Evolutionary conservation across 2,888 invertebrate species (phyloP).

Genomic region (Tipula confusa): DNA sequence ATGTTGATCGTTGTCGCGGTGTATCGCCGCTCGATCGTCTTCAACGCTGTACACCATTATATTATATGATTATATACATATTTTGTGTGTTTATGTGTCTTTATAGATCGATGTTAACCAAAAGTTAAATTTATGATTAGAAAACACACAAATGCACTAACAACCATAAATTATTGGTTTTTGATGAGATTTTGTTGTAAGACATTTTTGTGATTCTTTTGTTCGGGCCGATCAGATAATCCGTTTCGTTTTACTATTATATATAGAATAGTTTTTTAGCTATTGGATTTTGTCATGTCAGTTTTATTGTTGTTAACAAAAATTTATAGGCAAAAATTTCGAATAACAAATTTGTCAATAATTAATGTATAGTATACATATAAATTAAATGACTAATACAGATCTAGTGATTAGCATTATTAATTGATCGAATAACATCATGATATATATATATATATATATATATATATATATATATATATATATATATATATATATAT

Average conservation of each 20-base stretch:
- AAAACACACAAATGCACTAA: background rate
- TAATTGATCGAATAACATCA: background rate
- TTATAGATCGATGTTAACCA: constrained; percentile 16
- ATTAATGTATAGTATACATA: background rate
- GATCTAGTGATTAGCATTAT: background rate
- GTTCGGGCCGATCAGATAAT: background rate
- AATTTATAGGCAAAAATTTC: background rate
- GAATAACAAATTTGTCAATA: background rate
- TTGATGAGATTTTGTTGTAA: background rate
- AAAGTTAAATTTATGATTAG: background rate
- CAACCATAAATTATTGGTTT: constrained; percentile 1
- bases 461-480: no score
- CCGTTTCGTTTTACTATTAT: background rate
- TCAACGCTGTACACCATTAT: background rate
- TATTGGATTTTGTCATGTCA: background rate
- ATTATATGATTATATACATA: no score
- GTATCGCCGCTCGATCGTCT: no score
- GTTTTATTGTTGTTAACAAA: background rate
- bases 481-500: no score
- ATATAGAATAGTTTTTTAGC: background rate
- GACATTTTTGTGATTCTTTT: background rate
- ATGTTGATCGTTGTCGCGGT: background rate
- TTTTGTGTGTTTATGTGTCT: background rate
- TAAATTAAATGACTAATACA: background rate
- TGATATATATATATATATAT: no score